Conservation (phyloP, 2,888 invertebrate species). For the Drosophila hamatofila region DNA sequence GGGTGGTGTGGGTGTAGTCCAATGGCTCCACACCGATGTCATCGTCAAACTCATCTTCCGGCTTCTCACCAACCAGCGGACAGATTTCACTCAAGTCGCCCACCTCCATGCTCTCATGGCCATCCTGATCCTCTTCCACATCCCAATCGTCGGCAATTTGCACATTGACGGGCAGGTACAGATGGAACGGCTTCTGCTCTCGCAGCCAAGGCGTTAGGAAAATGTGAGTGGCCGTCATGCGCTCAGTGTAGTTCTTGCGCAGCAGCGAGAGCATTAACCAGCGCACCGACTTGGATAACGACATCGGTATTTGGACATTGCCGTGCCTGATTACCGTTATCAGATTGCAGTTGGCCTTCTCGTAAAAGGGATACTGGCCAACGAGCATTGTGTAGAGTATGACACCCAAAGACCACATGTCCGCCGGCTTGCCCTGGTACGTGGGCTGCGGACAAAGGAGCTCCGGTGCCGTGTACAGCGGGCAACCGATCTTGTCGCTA, state of each 20-base stretch:
- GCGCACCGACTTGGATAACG: constrained; percentile 79
- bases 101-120: constrained; percentile 46
- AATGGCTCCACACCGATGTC: constrained; percentile 72
- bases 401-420: constrained; percentile 85
- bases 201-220: constrained; percentile 82
- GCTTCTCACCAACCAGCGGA: constrained; percentile 45
- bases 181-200: constrained; percentile 79
- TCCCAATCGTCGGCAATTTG: constrained; percentile 78
- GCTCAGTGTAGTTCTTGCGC: constrained; percentile 81
- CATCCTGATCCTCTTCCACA: constrained; percentile 51
- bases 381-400: constrained; percentile 84
- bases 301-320: constrained; percentile 81
- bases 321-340: constrained; percentile 83
- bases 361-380: constrained; percentile 85
- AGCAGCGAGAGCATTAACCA: constrained; percentile 78
- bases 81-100: constrained; percentile 39
- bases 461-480: constrained; percentile 84
- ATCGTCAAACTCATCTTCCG: constrained; percentile 49
- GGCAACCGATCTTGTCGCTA: constrained; percentile 84
- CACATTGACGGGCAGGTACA: constrained; percentile 80
- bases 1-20: constrained; percentile 72
- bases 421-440: constrained; percentile 84
- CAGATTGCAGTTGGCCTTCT: constrained; percentile 83
- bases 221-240: constrained; percentile 79
- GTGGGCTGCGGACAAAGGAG: constrained; percentile 83